Base-by-base conservation (phyloP, 1,140 invertebrate genomes). In the Yoshiicerus persimilis region DNA sequence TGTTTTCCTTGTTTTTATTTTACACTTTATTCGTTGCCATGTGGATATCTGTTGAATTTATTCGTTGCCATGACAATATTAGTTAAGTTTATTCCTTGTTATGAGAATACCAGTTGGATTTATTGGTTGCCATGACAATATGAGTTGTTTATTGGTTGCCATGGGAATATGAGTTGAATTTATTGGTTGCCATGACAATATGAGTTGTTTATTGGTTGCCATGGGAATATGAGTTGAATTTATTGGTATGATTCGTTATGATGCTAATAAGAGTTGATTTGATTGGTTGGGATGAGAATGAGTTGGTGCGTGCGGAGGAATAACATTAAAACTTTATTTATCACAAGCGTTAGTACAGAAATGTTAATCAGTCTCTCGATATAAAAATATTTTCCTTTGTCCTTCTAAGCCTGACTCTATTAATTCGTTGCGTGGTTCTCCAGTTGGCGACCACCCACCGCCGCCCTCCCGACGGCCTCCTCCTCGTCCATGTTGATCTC, bases 331-430 rank as follows among this genome's bases (percentile, higher is more conserved):
- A 36, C 32, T 83, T 83, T 83, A 41, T 83, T 27, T 41, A 83
- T 83, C 77, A 83, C 77, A 83, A 83, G 38, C 32, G 77, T 83
- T 36, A 41, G 77, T 83, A 83, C 32, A 83, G 38, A 83, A 70
- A 70, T 70, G 64, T 70, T 70, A 70, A 70, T 70, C 64, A 70
- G 64, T 70, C 64, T 70, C 75, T 32, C 20, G 75, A 36, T 80
- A 36, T 38, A 80, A 36, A 80, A 38, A 38, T 80, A 80, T 23
- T 38, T n/a, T n/a, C n/a, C n/a, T n/a, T n/a, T n/a, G n/a, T n/a
- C n/a, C 30, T 36, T 36, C 75, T 34, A 20, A 77, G 27, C 3
- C 30, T n/a, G 30, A 16, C 4, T 32, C 20, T n/a, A 20, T 38
- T 32, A 80, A 80, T 80, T 80, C 75, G 16, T 80, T 32, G n/a